Evolutionary conservation across 2,113 vertebrate genomes (phyloP).

Genomic region (Accipiter virgatus): DNA sequence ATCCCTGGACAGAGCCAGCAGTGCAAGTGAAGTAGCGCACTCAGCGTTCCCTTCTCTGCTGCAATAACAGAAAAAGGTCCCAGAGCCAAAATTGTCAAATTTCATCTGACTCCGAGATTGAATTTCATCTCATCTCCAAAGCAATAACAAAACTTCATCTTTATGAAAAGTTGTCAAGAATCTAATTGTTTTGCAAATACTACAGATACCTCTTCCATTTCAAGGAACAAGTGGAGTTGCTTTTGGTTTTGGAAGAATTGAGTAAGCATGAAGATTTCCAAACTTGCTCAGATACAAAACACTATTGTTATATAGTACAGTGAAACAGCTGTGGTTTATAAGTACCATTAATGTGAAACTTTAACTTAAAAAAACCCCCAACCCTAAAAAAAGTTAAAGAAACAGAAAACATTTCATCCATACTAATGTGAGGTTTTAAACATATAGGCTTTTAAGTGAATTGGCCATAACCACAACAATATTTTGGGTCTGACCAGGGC

Average conservation of each 20-base stretch:
- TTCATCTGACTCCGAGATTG: accelerated
- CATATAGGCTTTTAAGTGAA: slow-evolving; percentile 71
- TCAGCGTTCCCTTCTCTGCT: not conserved
- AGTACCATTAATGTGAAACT: slow-evolving; percentile 10
- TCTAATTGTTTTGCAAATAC: slow-evolving; percentile 15
- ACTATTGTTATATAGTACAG: not conserved
- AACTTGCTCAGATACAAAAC: slow-evolving; percentile 39
- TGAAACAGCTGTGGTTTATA: slow-evolving; percentile 48
- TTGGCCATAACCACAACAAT: slow-evolving; percentile 76
- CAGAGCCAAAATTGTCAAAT: not conserved
- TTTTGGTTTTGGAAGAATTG: slow-evolving; percentile 46
- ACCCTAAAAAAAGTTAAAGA: slow-evolving; percentile 45
- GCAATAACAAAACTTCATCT: not conserved
- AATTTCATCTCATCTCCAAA: not conserved
- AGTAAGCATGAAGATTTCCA: slow-evolving; percentile 48
- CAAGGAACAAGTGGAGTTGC: slow-evolving; percentile 19
- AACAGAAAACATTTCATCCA: slow-evolving; percentile 58
- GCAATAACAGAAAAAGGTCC: not conserved
- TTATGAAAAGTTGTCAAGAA: not conserved
- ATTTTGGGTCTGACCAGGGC: slow-evolving; percentile 68
- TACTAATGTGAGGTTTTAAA: slow-evolving; percentile 48
- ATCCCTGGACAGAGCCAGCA: too few relatives aligned
- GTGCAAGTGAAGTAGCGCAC: not conserved
- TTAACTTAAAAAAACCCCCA: not conserved
- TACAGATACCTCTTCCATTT: slow-evolving; percentile 32